Percentiles rank a stretch among this genome's conserved stretches.
phyloP scores from a whole-genome alignment of 1,140 invertebrate species.

The Ericerus pela region DNA sequence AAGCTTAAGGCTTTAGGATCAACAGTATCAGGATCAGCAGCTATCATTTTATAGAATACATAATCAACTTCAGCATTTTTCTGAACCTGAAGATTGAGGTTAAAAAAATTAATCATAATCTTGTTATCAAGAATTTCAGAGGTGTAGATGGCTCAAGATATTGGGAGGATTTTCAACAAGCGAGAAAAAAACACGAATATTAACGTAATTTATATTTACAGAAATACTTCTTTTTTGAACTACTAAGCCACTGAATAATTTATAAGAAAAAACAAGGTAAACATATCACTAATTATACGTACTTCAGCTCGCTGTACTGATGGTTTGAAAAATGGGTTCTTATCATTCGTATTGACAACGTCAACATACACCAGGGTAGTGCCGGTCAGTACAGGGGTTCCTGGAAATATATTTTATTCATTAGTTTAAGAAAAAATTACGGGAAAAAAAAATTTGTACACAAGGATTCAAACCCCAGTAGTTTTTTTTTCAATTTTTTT shows the following conservation, averaged over 20 bases:
- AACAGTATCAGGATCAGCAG: slow-evolving; percentile 65
- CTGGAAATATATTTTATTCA: too few relatives aligned
- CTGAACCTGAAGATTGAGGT: slow-evolving; percentile 34
- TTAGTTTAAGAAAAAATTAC: too few relatives aligned
- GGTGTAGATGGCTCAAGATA: too few relatives aligned
- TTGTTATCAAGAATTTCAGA: too few relatives aligned
- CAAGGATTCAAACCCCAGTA: too few relatives aligned
- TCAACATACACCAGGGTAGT: slow-evolving; percentile 61
- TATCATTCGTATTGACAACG: slow-evolving; percentile 76
- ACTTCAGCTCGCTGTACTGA: slow-evolving; percentile 64
- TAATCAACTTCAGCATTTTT: slow-evolving; percentile 60
- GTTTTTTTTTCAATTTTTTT: too few relatives aligned
- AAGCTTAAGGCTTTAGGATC: slow-evolving; percentile 52
- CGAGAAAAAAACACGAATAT: too few relatives aligned
- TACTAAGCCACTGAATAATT: not conserved
- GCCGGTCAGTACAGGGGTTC: slow-evolving; percentile 60
- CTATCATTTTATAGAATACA: slow-evolving; percentile 53
- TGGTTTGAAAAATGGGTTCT: slow-evolving; percentile 70
- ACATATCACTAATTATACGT: not conserved
- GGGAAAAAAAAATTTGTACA: too few relatives aligned
- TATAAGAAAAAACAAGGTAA: not conserved
- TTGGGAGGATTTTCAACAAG: too few relatives aligned
- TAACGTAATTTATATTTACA: too few relatives aligned
- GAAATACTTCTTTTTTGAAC: too few relatives aligned
- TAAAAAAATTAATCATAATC: not conserved